These are phyloP conservation scores for Coremacera marginata DNA, from an alignment of 2,888 invertebrate genomes.

Conservation along the genomic window DNA sequence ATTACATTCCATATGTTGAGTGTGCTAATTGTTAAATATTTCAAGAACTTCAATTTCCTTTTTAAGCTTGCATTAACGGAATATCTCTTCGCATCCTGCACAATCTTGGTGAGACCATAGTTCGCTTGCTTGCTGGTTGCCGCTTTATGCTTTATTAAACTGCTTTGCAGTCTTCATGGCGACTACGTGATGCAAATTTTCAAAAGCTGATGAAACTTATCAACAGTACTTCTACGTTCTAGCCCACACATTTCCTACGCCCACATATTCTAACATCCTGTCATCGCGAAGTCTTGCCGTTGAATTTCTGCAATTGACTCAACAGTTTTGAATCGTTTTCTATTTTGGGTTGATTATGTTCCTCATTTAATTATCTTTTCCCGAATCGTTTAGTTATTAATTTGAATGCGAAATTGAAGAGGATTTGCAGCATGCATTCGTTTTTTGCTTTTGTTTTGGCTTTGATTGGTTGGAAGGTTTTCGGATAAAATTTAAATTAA, in stretches of 20 bases:
- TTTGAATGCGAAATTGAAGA: not conserved
- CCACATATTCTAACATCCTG: not conserved
- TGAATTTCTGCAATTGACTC: conserved; percentile 16
- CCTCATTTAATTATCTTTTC: not conserved
- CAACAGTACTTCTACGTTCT: not conserved
- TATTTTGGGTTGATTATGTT: not conserved
- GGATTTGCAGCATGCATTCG: not conserved
- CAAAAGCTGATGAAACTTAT: not conserved
- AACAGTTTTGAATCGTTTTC: conserved; percentile 9
- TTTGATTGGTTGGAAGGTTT: not conserved
- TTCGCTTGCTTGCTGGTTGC: conserved; percentile 32
- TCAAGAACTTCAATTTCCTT: conserved; percentile 7
- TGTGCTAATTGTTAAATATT: not conserved
- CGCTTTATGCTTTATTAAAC: no score
- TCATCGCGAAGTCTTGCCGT: not conserved
- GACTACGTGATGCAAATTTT: conserved; percentile 35
- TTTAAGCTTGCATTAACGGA: not conserved
- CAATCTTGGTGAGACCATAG: not conserved
- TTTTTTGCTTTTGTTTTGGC: not conserved
- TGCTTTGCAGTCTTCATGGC: conserved; percentile 42
- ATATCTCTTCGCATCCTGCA: not conserved
- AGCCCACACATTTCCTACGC: not conserved
- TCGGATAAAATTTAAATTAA: not conserved
- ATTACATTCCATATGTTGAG: no score
- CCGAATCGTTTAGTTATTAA: not conserved